Evolutionary conservation across 2,797 vertebrate species (phyloP).

Genomic region (Diglossa cyanea): DNA sequence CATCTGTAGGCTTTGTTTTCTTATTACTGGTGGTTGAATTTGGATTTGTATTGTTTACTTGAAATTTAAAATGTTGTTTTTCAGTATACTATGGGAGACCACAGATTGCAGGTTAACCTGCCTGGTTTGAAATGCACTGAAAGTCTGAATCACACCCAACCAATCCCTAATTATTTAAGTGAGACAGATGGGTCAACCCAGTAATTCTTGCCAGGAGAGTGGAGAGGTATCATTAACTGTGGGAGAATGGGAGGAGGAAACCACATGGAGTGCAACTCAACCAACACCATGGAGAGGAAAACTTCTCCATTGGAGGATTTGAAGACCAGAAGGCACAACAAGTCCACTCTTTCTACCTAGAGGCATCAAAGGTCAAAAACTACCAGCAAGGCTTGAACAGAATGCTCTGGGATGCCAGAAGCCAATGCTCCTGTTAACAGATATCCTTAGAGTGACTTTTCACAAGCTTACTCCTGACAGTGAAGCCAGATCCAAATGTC

Average conservation of each 20-base stretch:
- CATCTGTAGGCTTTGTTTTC: not conserved
- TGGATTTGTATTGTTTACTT: not conserved
- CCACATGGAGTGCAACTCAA: not conserved
- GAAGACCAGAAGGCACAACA: not conserved
- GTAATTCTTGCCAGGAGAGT: not conserved
- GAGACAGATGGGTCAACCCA: constrained; percentile 31
- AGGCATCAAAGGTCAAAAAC: not conserved
- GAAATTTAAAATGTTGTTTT: constrained; percentile 17
- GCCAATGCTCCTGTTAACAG: not conserved
- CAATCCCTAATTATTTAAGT: not conserved
- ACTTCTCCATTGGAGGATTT: not conserved
- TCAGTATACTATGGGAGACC: not conserved
- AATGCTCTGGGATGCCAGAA: not conserved
- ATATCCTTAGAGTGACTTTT: not conserved
- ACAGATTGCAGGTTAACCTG: constrained; percentile 39
- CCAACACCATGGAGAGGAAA: not conserved
- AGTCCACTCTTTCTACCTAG: not conserved
- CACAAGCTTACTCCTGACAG: not conserved
- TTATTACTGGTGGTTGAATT: not conserved
- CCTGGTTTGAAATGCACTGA: not conserved
- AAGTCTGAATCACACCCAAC: constrained; percentile 19
- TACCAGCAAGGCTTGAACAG: not conserved
- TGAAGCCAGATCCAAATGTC: not conserved
- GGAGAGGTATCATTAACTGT: not conserved
- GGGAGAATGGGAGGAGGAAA: not conserved